A percentile compares a stretch with the other conserved stretches of the same genome.
phyloP scores from a whole-genome alignment of 35 echinoderm and acorn worm species.

The Stichopus chloronotus region DNA sequence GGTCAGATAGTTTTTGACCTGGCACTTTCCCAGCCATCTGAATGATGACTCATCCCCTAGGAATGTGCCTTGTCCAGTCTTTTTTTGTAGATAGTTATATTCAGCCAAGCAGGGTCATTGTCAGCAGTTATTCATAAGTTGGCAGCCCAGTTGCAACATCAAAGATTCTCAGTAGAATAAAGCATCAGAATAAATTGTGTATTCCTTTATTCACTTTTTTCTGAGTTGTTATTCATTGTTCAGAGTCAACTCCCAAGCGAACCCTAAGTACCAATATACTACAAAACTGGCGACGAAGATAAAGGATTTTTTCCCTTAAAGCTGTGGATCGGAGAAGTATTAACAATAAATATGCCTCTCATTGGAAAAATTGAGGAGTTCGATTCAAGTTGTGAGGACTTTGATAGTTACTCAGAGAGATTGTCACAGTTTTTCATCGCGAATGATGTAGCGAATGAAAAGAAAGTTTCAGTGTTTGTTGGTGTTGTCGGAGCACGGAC shows the following conservation, averaged over 20 bases:
- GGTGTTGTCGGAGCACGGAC: not conserved
- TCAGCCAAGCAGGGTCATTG: too few species aligned
- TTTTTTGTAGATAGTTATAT: too few species aligned
- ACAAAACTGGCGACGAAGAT: slow-evolving; percentile 7
- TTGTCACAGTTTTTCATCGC: slow-evolving; percentile 15
- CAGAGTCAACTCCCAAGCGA: not conserved
- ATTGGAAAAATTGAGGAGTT: slow-evolving; percentile 15
- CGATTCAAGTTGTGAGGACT: slow-evolving; percentile 14
- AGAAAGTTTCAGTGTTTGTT: not conserved
- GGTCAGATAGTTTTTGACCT: too few species aligned
- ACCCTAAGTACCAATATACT: slow-evolving; percentile 5
- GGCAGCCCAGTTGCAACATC: too few species aligned
- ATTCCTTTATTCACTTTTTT: not conserved
- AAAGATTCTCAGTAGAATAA: too few species aligned
- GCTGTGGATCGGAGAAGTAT: not conserved
- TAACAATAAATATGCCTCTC: not conserved
- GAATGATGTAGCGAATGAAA: slow-evolving; percentile 12
- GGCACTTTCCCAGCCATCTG: not conserved
- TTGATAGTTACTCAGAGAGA: slow-evolving; percentile 16
- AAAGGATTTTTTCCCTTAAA: not conserved
- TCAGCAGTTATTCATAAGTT: too few species aligned
- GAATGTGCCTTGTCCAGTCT: not conserved
- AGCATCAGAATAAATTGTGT: too few species aligned
- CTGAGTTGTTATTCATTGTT: not conserved
- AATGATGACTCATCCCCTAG: not conserved